phyloP scores from a whole-genome alignment of 2,113 vertebrate genomes.

The Benthochromis sp. region DNA sequence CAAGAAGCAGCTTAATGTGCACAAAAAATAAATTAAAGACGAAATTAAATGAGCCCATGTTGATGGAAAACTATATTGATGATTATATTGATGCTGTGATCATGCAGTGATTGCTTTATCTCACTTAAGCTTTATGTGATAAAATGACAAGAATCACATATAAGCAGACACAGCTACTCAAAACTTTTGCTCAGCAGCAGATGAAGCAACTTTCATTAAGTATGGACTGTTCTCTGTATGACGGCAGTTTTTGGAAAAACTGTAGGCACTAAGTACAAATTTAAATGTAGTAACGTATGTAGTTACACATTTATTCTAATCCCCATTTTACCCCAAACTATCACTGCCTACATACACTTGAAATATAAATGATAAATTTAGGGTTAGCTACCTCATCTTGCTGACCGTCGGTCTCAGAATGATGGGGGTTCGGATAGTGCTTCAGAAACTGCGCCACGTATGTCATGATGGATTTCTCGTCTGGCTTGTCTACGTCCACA shows the following conservation, averaged over 20 bases:
- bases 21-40: slow-evolving; percentile 56
- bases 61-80: background rate
- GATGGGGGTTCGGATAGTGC: slow-evolving; percentile 83
- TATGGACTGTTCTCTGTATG: background rate
- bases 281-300: background rate
- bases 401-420: slow-evolving; percentile 72
- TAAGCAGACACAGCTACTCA: background rate
- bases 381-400: slow-evolving; percentile 77
- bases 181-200: background rate
- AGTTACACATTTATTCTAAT: background rate
- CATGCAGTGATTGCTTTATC: background rate
- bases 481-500: slow-evolving; percentile 96
- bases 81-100: background rate
- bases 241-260: background rate
- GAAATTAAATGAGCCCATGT: slow-evolving; percentile 41
- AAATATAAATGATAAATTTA: background rate
- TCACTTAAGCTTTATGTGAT: background rate
- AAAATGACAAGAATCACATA: background rate
- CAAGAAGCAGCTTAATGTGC: slow-evolving; percentile 77
- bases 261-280: background rate
- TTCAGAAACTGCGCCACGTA: slow-evolving; percentile 97
- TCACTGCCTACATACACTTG: background rate
- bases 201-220: background rate
- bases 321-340: background rate
- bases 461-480: slow-evolving; percentile 98